A percentile compares a stretch with the other conserved stretches of the same genome.
These are phyloP conservation scores for Echiichthys vipera DNA, from an alignment of 2,797 vertebrate genomes.

Conservation along the genomic window DNA sequence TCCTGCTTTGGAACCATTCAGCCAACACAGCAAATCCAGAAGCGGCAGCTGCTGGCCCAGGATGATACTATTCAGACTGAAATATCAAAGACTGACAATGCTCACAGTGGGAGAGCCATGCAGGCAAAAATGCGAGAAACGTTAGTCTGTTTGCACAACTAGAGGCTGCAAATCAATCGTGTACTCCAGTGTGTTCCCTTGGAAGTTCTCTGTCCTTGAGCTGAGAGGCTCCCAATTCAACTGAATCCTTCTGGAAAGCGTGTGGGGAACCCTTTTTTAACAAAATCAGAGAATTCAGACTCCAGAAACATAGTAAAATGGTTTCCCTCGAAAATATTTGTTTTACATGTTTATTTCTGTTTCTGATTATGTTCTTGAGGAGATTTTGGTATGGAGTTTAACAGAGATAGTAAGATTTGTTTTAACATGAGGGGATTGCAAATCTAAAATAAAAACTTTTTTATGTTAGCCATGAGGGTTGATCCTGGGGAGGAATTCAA, in stretches of 20 bases:
- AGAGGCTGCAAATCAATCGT: no score
- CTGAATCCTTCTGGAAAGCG: no score
- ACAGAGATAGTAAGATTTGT: constrained; percentile 4
- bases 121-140: constrained; percentile 16
- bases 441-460: constrained; percentile 1
- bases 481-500: constrained; percentile 24
- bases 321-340: constrained; percentile 8
- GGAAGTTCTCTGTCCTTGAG: no score
- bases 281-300: constrained; percentile 25
- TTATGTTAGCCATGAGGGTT: constrained; percentile 20
- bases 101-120: constrained; percentile 41
- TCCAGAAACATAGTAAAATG: constrained; percentile 25
- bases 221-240: no score
- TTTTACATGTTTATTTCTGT: constrained; percentile 33
- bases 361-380: constrained; percentile 19
- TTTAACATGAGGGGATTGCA: constrained; percentile 3
- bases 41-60: constrained; percentile 56
- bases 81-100: constrained; percentile 58
- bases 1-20: constrained; percentile 55
- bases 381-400: constrained; percentile 11
- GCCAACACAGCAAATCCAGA: constrained; percentile 59
- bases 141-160: no score
- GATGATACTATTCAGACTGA: constrained; percentile 58
- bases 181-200: no score
- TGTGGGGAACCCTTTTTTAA: neutral